A percentile compares a stretch with the other conserved stretches of the same genome.
Conservation (phyloP, 2,113 vertebrate species). For the Dascyllus trimaculatus region DNA sequence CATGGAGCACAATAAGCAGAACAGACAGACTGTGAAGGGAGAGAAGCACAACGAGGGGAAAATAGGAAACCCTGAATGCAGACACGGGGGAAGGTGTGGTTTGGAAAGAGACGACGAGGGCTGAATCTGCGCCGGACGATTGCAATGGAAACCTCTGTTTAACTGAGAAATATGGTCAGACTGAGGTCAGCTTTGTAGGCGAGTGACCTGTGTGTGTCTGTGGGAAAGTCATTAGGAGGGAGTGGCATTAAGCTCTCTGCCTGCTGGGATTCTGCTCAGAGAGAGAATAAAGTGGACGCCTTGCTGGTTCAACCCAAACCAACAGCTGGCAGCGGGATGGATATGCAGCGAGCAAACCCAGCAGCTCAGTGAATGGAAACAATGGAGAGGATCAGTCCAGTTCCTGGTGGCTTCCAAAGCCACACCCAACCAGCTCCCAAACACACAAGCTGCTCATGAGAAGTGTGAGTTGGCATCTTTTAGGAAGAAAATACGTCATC, state of each 20-base stretch:
- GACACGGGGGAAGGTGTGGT: slow-evolving; percentile 66
- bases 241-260: slow-evolving; percentile 51
- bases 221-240: slow-evolving; percentile 62
- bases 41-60: slow-evolving; percentile 41
- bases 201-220: slow-evolving; percentile 51
- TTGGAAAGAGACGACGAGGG: slow-evolving; percentile 55
- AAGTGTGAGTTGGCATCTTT: not conserved
- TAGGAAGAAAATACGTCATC: not conserved
- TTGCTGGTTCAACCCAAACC: slow-evolving; percentile 57
- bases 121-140: slow-evolving; percentile 8
- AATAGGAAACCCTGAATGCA: slow-evolving; percentile 43
- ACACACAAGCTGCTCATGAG: slow-evolving; percentile 32
- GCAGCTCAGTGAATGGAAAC: slow-evolving; percentile 55
- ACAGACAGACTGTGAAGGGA: slow-evolving; percentile 57
- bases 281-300: slow-evolving; percentile 54
- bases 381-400: slow-evolving; percentile 64
- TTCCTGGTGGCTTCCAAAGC: slow-evolving; percentile 26
- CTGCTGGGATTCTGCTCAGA: slow-evolving; percentile 31
- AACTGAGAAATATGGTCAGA: slow-evolving; percentile 48
- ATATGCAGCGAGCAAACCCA: slow-evolving; percentile 43
- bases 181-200: slow-evolving; percentile 43
- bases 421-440: slow-evolving; percentile 45
- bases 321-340: slow-evolving; percentile 52
- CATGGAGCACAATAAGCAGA: slow-evolving; percentile 65
- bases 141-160: slow-evolving; percentile 67